These are phyloP conservation scores for Hozukius guyotensis DNA, from an alignment of 2,797 vertebrate species.

Conservation along the genomic window DNA sequence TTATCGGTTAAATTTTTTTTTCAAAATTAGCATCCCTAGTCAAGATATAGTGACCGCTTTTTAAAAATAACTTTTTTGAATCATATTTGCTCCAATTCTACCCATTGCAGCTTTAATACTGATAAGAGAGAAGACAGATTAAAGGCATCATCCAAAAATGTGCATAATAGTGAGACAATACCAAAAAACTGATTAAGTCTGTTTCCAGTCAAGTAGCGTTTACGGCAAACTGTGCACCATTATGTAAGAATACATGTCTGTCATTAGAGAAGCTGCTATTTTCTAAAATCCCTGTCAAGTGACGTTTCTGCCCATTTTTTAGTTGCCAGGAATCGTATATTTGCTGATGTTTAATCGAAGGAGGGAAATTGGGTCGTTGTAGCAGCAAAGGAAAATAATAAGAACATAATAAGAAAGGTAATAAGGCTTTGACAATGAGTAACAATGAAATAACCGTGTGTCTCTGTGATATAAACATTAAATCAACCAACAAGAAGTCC, in stretches of 20 bases:
- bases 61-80: too few relatives aligned
- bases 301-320: too few relatives aligned
- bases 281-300: neutral
- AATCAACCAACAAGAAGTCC: slow-evolving; percentile 13
- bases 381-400: slow-evolving; percentile 8
- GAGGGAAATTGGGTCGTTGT: neutral
- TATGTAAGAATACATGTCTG: neutral
- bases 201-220: neutral
- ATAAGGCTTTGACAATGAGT: slow-evolving; percentile 9
- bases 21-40: too few relatives aligned
- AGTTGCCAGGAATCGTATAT: neutral
- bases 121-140: neutral
- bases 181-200: neutral
- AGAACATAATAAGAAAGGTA: slow-evolving; percentile 7
- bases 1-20: too few relatives aligned
- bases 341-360: neutral
- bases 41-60: too few relatives aligned
- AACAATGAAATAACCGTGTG: neutral
- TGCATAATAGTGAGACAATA: neutral
- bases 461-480: neutral
- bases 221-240: neutral
- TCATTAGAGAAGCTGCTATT: neutral
- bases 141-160: neutral
- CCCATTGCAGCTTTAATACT: neutral
- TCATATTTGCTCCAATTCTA: too few relatives aligned